Conservation (phyloP, 2,888 invertebrate genomes). For the Troides aeacus region DNA sequence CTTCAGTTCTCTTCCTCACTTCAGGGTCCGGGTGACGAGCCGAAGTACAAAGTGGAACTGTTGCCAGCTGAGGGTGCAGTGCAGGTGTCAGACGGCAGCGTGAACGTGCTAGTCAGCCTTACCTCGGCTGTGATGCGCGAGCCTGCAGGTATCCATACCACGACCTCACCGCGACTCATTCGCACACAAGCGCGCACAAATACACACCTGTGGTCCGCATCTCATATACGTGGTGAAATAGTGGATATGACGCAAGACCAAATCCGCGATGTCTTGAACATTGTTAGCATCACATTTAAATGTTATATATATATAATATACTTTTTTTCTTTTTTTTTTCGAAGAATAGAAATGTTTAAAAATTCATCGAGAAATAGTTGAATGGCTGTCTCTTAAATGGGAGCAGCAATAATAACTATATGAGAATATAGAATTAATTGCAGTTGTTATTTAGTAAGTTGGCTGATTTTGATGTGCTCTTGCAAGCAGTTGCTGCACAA, state of each 20-base stretch:
- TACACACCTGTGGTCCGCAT: background rate
- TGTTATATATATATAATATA: no score
- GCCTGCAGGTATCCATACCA: slow-evolving; percentile 76
- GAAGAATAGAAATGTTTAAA: no score
- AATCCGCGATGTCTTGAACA: no score
- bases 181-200: background rate
- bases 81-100: slow-evolving; percentile 87
- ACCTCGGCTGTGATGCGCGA: slow-evolving; percentile 97
- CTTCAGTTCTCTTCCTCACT: background rate
- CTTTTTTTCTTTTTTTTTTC: no score
- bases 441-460: no score
- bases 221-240: slow-evolving; percentile 1
- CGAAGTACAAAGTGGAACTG: slow-evolving; percentile 89
- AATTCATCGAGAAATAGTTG: no score
- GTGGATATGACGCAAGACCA: background rate
- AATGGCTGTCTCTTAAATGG: no score
- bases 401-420: no score
- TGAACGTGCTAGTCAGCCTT: slow-evolving; percentile 91
- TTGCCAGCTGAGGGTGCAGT: slow-evolving; percentile 92
- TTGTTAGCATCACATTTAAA: no score
- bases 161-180: slow-evolving; percentile 11
- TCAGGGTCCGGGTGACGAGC: slow-evolving; percentile 61
- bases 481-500: no score
- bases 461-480: no score
- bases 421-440: no score